These are phyloP conservation scores for Chironomus striatipennis DNA, from an alignment of 1,140 invertebrate genomes.

Conservation along the genomic window DNA sequence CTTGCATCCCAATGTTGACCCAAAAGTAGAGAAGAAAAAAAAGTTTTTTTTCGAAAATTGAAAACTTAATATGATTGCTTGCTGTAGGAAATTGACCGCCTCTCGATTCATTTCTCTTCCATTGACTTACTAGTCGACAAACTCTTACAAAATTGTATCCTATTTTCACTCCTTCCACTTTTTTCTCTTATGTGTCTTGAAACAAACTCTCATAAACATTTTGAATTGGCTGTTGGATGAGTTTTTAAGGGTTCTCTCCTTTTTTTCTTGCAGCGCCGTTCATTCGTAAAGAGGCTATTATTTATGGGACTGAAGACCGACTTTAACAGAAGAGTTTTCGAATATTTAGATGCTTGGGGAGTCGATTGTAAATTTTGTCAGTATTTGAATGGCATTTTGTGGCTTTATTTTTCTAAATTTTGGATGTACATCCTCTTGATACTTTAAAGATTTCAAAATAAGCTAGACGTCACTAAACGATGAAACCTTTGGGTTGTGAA, in stretches of 20 bases:
- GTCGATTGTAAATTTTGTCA: too few relatives aligned
- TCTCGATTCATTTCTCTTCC: background rate
- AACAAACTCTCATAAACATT: background rate
- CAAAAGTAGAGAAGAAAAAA: background rate
- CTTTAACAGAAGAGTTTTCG: background rate
- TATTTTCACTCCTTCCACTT: background rate
- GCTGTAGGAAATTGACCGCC: background rate
- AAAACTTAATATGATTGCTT: slow-evolving; percentile 22
- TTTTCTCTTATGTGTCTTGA: too few relatives aligned
- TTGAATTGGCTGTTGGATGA: slow-evolving; percentile 1
- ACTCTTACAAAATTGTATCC: too few relatives aligned
- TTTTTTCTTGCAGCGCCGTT: background rate
- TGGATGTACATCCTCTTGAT: too few relatives aligned
- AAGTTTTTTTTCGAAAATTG: background rate
- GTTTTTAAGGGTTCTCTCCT: background rate
- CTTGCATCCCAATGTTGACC: background rate
- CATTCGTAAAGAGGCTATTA: background rate
- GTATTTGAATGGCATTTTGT: too few relatives aligned
- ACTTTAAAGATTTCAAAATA: too few relatives aligned
- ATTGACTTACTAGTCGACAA: background rate
- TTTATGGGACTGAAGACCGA: background rate
- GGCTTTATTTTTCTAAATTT: too few relatives aligned
- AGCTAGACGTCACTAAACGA: too few relatives aligned
- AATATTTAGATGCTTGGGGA: too few relatives aligned
- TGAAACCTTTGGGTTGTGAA: background rate